phyloP scores from a whole-genome alignment of 2,113 vertebrate genomes.

The Sorex fumeus region DNA sequence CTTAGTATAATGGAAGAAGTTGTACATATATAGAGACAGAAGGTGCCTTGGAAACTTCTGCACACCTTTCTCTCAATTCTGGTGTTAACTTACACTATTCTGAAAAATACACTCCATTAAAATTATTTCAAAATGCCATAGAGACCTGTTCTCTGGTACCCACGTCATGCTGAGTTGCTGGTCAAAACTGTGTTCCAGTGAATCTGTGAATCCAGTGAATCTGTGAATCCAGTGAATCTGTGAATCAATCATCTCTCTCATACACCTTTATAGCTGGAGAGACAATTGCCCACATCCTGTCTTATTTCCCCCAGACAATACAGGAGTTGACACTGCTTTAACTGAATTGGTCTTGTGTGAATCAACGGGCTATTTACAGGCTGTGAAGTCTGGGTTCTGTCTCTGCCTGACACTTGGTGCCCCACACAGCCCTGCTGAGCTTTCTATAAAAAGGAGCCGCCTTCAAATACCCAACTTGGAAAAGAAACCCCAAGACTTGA shows the following conservation, averaged over 20 bases:
- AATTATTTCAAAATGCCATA: too few species aligned
- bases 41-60: fast-evolving
- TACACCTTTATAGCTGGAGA: background rate
- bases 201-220: too few species aligned
- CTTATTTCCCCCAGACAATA: background rate
- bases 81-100: background rate
- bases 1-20: fast-evolving
- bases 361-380: background rate
- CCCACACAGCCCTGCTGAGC: background rate
- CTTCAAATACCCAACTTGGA: background rate
- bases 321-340: background rate
- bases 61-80: background rate
- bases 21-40: fast-evolving
- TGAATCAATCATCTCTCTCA: slow-evolving; percentile 23
- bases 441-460: background rate
- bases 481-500: background rate
- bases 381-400: background rate
- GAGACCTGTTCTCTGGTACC: background rate
- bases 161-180: background rate
- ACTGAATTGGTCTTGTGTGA: background rate
- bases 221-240: too few species aligned
- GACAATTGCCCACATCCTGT: slow-evolving; percentile 26
- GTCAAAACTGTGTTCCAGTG: background rate
- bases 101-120: background rate
- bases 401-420: background rate